These are phyloP conservation scores for Aphrophora alni DNA, from an alignment of 2,888 invertebrate genomes.

Conservation along the genomic window DNA sequence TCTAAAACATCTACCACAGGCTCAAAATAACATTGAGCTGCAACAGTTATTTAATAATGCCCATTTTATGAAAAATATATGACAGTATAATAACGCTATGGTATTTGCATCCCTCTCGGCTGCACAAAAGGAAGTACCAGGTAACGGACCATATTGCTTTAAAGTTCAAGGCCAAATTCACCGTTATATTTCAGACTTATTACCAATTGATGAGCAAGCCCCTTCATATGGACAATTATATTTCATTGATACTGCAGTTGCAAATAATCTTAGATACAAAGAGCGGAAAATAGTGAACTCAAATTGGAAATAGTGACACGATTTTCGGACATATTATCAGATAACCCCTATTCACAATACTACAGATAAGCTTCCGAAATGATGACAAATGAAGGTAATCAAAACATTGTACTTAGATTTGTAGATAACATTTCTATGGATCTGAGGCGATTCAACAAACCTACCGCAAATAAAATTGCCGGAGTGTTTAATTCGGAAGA, in stretches of 20 bases:
- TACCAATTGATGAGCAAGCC: not conserved
- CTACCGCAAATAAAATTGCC: no score
- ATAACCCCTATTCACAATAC: not conserved
- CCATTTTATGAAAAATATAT: no score
- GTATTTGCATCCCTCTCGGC: constrained; percentile 24
- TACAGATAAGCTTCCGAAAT: constrained; percentile 7
- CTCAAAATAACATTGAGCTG: constrained; percentile 6
- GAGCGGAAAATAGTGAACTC: no score
- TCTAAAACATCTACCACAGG: constrained; percentile 6
- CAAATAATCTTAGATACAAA: not conserved
- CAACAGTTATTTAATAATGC: no score
- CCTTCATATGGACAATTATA: constrained; percentile 18
- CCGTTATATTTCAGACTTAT: no score
- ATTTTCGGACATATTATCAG: no score
- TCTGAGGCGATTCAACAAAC: no score
- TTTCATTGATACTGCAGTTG: not conserved
- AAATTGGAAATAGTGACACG: not conserved
- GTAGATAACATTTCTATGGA: not conserved
- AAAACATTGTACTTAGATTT: constrained; percentile 2
- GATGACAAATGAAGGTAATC: not conserved
- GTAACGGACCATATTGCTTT: no score
- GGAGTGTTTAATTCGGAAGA: no score
- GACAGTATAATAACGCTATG: no score
- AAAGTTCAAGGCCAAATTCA: no score
- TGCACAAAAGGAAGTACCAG: no score